Conservation (phyloP, 2,888 invertebrate genomes). For the Harpagoxenus sublaevis region DNA sequence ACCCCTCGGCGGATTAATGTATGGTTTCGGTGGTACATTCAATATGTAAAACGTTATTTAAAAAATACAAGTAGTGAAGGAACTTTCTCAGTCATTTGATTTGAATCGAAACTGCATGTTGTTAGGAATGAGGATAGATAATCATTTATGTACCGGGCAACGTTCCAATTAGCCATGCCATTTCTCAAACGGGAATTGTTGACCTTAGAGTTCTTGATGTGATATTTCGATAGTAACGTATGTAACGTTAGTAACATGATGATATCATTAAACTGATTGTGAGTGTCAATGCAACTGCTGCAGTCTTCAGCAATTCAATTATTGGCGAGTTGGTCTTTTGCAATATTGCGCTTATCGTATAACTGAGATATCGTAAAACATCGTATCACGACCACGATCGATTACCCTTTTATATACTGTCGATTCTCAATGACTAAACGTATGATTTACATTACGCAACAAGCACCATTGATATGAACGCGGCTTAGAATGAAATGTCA, state of each 20-base stretch:
- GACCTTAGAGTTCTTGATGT: constrained; percentile 11
- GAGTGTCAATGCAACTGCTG: constrained; percentile 8
- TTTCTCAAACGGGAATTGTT: constrained; percentile 27
- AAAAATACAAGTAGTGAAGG: not conserved
- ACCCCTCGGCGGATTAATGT: no score
- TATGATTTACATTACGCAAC: constrained; percentile 43
- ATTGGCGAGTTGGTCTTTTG: not conserved
- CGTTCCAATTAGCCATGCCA: constrained; percentile 26
- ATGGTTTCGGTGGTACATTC: not conserved
- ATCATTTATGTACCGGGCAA: constrained; percentile 1
- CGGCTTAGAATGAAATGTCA: constrained; percentile 50
- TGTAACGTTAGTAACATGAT: constrained; percentile 9
- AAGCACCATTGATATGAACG: constrained; percentile 23
- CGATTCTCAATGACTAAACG: constrained; percentile 12
- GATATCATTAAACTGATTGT: constrained; percentile 28
- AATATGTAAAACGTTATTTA: not conserved
- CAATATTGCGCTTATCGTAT: constrained; percentile 28
- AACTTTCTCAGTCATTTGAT: not conserved
- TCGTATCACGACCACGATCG: constrained; percentile 32
- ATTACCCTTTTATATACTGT: constrained; percentile 31
- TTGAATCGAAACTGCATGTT: constrained; percentile 11
- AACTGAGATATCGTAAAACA: constrained; percentile 22
- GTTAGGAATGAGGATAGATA: not conserved
- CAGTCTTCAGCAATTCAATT: constrained; percentile 31
- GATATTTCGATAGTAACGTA: constrained; percentile 43